Conservation (phyloP, 2,113 vertebrate species). For the Toxotes jaculatrix region DNA sequence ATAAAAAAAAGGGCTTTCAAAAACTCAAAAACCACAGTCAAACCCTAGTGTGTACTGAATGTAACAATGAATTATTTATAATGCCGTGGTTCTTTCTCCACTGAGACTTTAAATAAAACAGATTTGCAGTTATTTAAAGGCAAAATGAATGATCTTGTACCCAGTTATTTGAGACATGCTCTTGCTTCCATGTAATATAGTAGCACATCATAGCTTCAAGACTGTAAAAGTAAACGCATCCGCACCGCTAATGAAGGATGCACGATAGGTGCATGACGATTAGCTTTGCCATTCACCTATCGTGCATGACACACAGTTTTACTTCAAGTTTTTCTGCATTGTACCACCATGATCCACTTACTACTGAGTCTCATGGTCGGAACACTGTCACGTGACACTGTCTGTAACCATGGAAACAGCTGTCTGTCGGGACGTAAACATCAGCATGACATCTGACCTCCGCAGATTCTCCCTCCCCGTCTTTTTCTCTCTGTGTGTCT, state of each 20-base stretch:
- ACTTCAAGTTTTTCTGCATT: neutral
- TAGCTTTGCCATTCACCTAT: neutral
- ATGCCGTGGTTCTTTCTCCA: neutral
- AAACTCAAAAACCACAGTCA: neutral
- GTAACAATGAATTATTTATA: neutral
- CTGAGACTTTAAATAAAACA: slow-evolving; percentile 16
- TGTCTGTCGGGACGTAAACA: slow-evolving; percentile 72
- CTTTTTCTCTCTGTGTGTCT: slow-evolving; percentile 8
- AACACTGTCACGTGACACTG: slow-evolving; percentile 26
- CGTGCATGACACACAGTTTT: no score
- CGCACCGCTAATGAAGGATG: neutral
- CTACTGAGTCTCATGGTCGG: neutral
- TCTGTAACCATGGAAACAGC: slow-evolving; percentile 75
- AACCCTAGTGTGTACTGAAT: neutral
- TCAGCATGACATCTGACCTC: slow-evolving; percentile 57
- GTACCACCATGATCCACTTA: neutral
- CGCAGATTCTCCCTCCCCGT: slow-evolving; percentile 45
- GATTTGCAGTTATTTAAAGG: neutral
- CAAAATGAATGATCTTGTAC: neutral
- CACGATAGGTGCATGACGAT: neutral
- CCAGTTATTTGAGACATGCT: neutral
- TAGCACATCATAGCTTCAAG: neutral
- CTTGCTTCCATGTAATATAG: neutral
- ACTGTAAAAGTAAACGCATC: neutral
- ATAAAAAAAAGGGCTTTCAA: neutral